Evolutionary conservation across 2,797 vertebrate species (phyloP).

Genomic region (Danio jaintianensis): DNA sequence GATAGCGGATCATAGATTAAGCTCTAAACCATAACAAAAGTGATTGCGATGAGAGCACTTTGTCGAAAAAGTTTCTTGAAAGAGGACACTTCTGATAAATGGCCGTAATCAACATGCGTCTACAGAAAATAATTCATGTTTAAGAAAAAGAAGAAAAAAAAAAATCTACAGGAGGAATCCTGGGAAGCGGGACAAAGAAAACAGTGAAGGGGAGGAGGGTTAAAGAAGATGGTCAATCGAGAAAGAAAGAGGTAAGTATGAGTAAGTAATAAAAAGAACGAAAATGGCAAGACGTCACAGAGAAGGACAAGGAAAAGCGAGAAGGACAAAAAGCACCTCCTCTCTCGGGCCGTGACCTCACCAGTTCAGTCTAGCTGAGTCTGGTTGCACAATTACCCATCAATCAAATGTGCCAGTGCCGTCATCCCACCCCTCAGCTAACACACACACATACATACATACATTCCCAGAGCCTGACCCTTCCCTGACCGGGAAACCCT

Average conservation of each 20-base stretch:
- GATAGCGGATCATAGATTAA: conserved; percentile 64
- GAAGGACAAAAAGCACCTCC: conserved; percentile 65
- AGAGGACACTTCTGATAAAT: conserved; percentile 59
- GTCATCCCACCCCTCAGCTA: conserved; percentile 72
- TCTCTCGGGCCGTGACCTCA: conserved; percentile 75
- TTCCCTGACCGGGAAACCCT: conserved; percentile 62
- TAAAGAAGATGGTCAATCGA: conserved; percentile 47
- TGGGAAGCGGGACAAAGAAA: conserved; percentile 66
- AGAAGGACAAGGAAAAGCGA: conserved; percentile 72
- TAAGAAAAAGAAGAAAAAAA: too few relatives aligned
- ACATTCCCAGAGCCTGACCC: conserved; percentile 59
- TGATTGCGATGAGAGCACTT: conserved; percentile 61
- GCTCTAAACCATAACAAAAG: conserved; percentile 63
- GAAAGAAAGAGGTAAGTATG: conserved; percentile 67
- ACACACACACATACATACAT: conserved; percentile 52
- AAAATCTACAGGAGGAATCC: conserved; percentile 56
- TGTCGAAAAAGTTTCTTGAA: conserved; percentile 60
- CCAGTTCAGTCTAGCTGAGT: conserved; percentile 79
- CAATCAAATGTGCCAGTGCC: conserved; percentile 76
- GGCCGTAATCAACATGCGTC: conserved; percentile 59
- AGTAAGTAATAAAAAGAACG: conserved; percentile 59
- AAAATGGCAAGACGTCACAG: conserved; percentile 73
- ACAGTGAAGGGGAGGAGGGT: conserved; percentile 42
- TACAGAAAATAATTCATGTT: conserved; percentile 57
- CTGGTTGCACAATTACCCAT: conserved; percentile 82